Evolutionary conservation across 2,888 invertebrate genomes (phyloP).

Genomic region (Pyrgus malvae): DNA sequence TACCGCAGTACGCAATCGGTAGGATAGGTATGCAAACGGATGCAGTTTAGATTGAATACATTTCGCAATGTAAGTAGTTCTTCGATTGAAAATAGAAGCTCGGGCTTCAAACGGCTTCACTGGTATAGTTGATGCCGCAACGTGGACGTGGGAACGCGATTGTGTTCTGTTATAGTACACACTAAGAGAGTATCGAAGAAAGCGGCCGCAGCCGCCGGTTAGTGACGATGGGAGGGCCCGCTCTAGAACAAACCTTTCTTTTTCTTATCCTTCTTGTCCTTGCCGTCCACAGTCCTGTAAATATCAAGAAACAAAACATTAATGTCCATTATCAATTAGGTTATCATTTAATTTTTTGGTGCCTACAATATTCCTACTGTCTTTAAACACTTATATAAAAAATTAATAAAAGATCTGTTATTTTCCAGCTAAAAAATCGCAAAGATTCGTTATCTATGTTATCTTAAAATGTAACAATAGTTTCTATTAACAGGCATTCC

Average conservation of each 20-base stretch:
- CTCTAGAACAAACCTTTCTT: slow-evolving; percentile 93
- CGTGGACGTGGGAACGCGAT: slow-evolving; percentile 3
- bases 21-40: background rate
- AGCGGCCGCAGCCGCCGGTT: slow-evolving; percentile 42
- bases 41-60: background rate
- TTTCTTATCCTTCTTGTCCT: slow-evolving; percentile 94
- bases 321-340: background rate
- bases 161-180: slow-evolving; percentile 13
- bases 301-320: slow-evolving; percentile 42
- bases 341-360: too few species aligned
- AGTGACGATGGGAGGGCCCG: slow-evolving; percentile 69
- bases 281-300: slow-evolving; percentile 90
- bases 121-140: background rate
- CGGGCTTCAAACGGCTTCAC: background rate
- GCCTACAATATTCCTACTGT: too few species aligned
- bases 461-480: too few species aligned
- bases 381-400: too few species aligned
- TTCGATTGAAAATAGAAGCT: background rate
- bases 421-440: too few species aligned
- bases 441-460: too few species aligned
- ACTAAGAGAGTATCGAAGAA: slow-evolving; percentile 12
- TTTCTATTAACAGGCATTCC: too few species aligned
- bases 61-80: background rate
- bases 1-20: slow-evolving; percentile 28
- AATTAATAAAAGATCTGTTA: too few species aligned